Base-by-base conservation (phyloP, 1,140 invertebrate species). In the Calliopsis andreniformis region DNA sequence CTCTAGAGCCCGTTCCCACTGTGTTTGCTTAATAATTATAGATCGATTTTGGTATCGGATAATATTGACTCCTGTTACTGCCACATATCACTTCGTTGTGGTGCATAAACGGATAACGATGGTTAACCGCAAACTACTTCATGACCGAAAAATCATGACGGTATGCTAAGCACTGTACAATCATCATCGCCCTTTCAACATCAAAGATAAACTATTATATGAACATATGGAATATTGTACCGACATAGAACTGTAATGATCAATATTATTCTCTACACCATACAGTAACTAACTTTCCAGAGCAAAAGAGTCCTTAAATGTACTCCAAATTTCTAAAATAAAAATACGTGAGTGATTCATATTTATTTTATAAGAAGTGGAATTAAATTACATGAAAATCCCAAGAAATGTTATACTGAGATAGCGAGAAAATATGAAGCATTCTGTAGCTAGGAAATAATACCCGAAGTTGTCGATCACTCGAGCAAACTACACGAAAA, bases 21-120 rank as follows among this genome's bases (percentile, higher is more conserved):
- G 69, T 73, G 81, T 83, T 82, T 83, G 81, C 80, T 82, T 82
- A 82, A 82, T 82, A 82, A 82, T 82, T 81, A 82, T 82, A 72
- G 80, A 82, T 82, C 80, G 80, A 82, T 82, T 82, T 80, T 81
- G 79, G 59, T 49, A 63, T 59, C 76, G 80, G 79, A 82, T 82
- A 82, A 82, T 82, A 82, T 82, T 82, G 80, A 82, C 80, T 61
- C 72, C 69, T 49, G 79, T 61, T 47, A 56, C 64, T 66, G 72
- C 72, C 79, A 58, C 59, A 51, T 66, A 70, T 49, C 80, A 63
- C 47, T 81, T 68, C 45, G 53, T 58, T 76, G 80, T 56, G 80
- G 58, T 12, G 79, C 72, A 70, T 66, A 71, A 70, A 70, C 25
- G 66, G 75, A 43, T 61, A 70, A 76, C 56, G n/a, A 39, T 10